Evolutionary conservation across 2,113 vertebrate species (phyloP), one percentile per base, ranked within the genome.

Genomic region (Megaptera novaeangliae): DNA sequence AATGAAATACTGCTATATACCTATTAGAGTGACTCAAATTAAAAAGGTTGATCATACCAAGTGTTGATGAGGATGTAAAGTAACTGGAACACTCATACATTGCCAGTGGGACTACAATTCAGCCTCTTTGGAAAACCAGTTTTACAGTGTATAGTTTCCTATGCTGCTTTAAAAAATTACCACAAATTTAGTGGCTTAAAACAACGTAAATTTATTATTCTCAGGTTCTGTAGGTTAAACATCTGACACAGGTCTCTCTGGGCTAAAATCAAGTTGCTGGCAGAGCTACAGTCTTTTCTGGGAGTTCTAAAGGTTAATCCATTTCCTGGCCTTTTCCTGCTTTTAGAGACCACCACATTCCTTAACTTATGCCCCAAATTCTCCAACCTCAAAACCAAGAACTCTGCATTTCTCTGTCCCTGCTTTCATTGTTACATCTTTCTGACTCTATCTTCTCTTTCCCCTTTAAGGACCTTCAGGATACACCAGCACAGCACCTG

Each of bases 151-250:
- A 39, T 20, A 72, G 55, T 88, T 44, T 82, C 68, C 83, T 71
- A 88, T 25, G 46, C 61, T 78, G 18, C 57, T 21, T 2, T 61
- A 89, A 84, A 20, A 78, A 91, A 77, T 41, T 64, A 68, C 7
- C 57, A 95, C 29, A 77, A 71, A 95, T 8, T 69, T 61, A 78
- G 29, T 75, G 64, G 41, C 39, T 97, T 94, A 84, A 78, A 91
- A 91, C n/a, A 86, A 86, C 21, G 80, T 52, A 87, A 55, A 84
- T 46, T 59, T 80, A 81, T 36, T 68, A 77, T n/a, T 77, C 49
- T 64, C 83, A 25, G 57, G 25, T 93, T 72, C 80, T 75, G 17
- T 69, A 69, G 13, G 8, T 86, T 82, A 94, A 57, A 81, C 68
- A 41, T 66, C 46, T 78, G n/a, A 77, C 44, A 61, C 9, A 77